Evolutionary conservation across 1,140 invertebrate genomes (phyloP).

Genomic region (Heliconius hewitsoni): DNA sequence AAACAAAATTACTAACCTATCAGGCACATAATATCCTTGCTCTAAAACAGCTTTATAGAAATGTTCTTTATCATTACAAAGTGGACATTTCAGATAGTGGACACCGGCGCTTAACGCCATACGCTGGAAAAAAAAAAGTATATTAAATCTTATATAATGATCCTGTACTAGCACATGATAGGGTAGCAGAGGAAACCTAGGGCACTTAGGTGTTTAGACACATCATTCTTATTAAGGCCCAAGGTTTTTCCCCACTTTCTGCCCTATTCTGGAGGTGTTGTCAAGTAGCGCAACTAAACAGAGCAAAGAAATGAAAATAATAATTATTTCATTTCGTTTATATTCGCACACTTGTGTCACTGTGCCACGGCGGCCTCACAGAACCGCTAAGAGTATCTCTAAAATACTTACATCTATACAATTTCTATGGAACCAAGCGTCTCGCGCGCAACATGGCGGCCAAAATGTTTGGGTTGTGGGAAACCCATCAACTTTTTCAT

Average conservation of each 20-base stretch:
- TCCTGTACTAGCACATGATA: no score
- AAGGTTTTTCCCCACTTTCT: no score
- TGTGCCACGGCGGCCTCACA: no score
- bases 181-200: no score
- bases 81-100: constrained; percentile 86
- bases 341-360: no score
- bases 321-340: no score
- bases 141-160: not conserved
- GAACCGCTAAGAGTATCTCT: no score
- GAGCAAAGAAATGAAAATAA: no score
- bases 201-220: no score
- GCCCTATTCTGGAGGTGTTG: no score
- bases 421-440: constrained; percentile 69
- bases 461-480: constrained; percentile 60
- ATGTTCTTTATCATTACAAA: constrained; percentile 84
- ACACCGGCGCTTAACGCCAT: constrained; percentile 80
- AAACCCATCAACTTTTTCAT: constrained; percentile 56
- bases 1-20: constrained; percentile 61
- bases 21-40: constrained; percentile 85
- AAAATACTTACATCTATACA: constrained; percentile 60
- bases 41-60: constrained; percentile 82
- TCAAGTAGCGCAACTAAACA: no score
- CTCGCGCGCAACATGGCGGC: constrained; percentile 70
- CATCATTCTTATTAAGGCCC: no score
- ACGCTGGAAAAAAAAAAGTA: constrained; percentile 44